Conservation (phyloP, 2,797 vertebrate species). For the Macroramphosus scolopax region DNA sequence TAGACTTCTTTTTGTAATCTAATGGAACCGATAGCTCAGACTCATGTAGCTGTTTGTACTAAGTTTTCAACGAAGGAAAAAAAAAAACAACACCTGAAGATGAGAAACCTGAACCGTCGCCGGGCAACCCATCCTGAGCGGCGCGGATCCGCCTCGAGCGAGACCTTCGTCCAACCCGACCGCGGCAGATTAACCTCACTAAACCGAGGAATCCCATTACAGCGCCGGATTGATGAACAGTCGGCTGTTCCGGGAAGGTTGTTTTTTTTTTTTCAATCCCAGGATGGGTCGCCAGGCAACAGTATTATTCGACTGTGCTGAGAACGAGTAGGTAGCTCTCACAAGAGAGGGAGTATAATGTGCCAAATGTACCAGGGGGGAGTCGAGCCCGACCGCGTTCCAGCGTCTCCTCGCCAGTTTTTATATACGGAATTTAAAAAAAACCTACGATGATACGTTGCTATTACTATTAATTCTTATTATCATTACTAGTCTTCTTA, state of each 20-base stretch:
- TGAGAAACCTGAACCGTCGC: conserved; percentile 59
- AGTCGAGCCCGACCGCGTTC: conserved; percentile 74
- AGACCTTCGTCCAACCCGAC: no score
- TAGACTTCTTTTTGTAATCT: conserved; percentile 70
- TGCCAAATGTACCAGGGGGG: conserved; percentile 80
- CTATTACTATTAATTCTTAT: conserved; percentile 75
- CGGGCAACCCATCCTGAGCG: conserved; percentile 51
- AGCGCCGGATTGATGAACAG: no score
- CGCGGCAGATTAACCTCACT: no score
- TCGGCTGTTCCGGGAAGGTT: neutral
- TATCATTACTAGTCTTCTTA: conserved; percentile 73
- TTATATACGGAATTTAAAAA: conserved; percentile 72
- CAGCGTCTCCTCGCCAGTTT: conserved; percentile 72
- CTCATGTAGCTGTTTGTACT: conserved; percentile 76
- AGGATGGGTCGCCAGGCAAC: conserved; percentile 61
- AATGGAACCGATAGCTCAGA: conserved; percentile 68
- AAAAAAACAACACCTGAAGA: conserved; percentile 32
- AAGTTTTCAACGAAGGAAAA: conserved; percentile 63
- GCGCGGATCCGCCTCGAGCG: conserved; percentile 1
- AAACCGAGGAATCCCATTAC: no score
- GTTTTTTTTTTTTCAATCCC: conserved; percentile 3
- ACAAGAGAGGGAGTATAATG: conserved; percentile 57
- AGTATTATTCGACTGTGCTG: conserved; percentile 54
- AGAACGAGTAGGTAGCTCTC: conserved; percentile 62
- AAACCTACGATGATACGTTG: conserved; percentile 74